phyloP scores from a whole-genome alignment of 2,797 vertebrate genomes.

The Typhlichthys subterraneus region DNA sequence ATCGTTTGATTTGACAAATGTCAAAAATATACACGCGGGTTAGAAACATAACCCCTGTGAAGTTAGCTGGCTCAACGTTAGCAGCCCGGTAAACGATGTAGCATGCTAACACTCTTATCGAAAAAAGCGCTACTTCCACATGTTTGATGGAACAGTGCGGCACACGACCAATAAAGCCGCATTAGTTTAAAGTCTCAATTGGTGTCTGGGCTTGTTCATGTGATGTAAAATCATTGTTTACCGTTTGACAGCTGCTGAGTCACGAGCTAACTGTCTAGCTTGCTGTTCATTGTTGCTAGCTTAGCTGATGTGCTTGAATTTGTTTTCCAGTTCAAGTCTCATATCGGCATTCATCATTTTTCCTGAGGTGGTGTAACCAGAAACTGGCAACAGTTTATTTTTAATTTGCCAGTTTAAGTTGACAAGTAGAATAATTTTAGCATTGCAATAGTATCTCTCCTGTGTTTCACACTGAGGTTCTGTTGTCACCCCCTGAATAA shows the following conservation, averaged over 20 bases:
- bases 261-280: constrained; percentile 74
- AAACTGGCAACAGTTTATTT: neutral
- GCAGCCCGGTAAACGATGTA: constrained; percentile 50
- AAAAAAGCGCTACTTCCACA: constrained; percentile 38
- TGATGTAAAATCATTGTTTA: constrained; percentile 1
- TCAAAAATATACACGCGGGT: constrained; percentile 33
- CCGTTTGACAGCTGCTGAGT: constrained; percentile 75
- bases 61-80: constrained; percentile 61
- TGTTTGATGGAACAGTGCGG: neutral
- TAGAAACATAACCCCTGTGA: constrained; percentile 42
- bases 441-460: too few relatives aligned
- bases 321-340: neutral
- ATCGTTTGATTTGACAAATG: constrained; percentile 23
- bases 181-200: constrained; percentile 4
- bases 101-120: constrained; percentile 56
- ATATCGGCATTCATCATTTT: neutral
- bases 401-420: neutral
- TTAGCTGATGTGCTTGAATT: constrained; percentile 26
- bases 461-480: too few relatives aligned
- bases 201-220: neutral
- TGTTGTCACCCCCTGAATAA: too few relatives aligned
- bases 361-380: neutral
- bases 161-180: constrained; percentile 26
- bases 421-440: too few relatives aligned
- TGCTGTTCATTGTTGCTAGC: constrained; percentile 54